Conservation (phyloP, 2,888 invertebrate species). For the Apamea sordens region DNA sequence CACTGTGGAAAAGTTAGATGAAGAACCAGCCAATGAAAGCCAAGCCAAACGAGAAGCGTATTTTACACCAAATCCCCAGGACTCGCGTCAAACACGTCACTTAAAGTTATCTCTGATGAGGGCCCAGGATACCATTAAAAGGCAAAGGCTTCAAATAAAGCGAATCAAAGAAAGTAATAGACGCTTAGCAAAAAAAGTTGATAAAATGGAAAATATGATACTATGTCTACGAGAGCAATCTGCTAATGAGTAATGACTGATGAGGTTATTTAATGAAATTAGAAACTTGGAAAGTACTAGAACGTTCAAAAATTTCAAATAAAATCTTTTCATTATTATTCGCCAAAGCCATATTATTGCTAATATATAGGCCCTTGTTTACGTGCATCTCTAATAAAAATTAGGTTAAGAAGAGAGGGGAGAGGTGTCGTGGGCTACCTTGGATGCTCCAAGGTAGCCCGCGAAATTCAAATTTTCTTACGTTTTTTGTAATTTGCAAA, state of each 20-base stretch:
- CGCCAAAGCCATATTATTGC: background rate
- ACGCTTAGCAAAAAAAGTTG: conserved; percentile 4
- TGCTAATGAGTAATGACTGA: background rate
- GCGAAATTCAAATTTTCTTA: too few species aligned
- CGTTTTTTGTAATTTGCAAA: too few species aligned
- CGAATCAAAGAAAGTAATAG: conserved; percentile 17
- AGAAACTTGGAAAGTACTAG: background rate
- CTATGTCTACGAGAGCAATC: conserved; percentile 10
- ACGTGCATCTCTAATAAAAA: background rate
- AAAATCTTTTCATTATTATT: background rate
- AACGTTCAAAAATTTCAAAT: background rate
- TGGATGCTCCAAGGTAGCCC: too few species aligned
- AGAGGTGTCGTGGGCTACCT: too few species aligned
- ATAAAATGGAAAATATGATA: background rate
- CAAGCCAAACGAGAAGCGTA: background rate
- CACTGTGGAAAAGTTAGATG: conserved; percentile 1
- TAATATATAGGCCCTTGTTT: background rate
- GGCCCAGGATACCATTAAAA: conserved; percentile 9
- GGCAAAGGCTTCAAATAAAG: conserved; percentile 11
- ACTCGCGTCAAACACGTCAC: conserved; percentile 6
- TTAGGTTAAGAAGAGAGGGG: too few species aligned
- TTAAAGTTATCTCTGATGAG: background rate
- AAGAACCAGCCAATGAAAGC: background rate
- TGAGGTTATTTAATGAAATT: background rate
- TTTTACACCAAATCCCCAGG: background rate